phyloP scores from a whole-genome alignment of 2,113 vertebrate genomes.

The Benitochromis conjunctus region DNA sequence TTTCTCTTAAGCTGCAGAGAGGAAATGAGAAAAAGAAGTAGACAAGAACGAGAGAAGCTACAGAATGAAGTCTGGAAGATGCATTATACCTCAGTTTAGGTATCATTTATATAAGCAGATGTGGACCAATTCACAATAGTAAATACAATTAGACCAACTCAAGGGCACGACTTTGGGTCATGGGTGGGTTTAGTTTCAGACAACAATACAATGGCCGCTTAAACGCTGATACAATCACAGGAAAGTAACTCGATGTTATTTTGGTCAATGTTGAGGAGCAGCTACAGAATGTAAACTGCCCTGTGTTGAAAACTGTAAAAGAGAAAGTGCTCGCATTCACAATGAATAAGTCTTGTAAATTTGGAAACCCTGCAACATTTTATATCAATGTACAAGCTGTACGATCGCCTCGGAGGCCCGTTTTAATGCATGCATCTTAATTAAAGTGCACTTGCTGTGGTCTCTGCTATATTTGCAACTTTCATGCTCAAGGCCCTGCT shows the following conservation, averaged over 20 bases:
- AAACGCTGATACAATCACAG: background rate
- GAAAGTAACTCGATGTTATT: background rate
- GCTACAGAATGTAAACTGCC: background rate
- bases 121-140: rapidly evolving
- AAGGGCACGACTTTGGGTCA: background rate
- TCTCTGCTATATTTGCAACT: background rate
- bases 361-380: background rate
- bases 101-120: background rate
- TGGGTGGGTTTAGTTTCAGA: background rate
- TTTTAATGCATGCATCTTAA: background rate
- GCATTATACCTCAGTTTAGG: background rate
- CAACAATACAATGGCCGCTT: background rate
- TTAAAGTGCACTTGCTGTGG: background rate
- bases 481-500: background rate
- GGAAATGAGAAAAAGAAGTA: background rate
- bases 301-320: background rate
- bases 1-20: background rate
- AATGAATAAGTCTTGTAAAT: background rate
- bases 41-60: background rate
- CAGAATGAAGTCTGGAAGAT: background rate
- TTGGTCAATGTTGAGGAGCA: background rate
- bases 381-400: background rate
- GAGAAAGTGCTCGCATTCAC: background rate
- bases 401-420: background rate
- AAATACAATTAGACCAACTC: background rate